Evolutionary conservation across 2,888 invertebrate species (phyloP), one percentile per base, ranked within the genome.

Genomic region (Eurytoma californica): DNA sequence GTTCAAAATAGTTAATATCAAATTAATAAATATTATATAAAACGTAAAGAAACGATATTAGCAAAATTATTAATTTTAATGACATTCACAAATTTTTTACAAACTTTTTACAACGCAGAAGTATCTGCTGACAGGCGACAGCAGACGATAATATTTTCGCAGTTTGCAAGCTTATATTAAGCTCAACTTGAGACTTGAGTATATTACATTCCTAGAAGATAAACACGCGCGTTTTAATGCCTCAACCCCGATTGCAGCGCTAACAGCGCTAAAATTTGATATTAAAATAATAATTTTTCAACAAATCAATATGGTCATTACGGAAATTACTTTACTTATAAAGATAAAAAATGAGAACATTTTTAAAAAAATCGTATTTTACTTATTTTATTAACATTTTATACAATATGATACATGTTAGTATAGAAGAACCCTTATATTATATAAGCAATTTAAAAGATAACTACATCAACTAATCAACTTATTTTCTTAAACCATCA

Each of bases 111-210:
- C 39, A 9, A 9, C 9, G 24, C 39, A 39, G 9, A 39, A 70
- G 51, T 47, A 51, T 65, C 55, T 55, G 55, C 61, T 65, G 72
- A 65, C 30, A 75, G 67, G 67, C 72, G 72, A 73, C 30, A 75
- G 74, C 74, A 75, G 74, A 75, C 74, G 74, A 75, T 75, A 74
- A 74, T 58, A 68, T 60, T 67, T 66, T 60, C 51, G 28, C 9
- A 14, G 16, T 58, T 24, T 65, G 72, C 39, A 39, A 39, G 39
- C 39, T 39, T 39, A 39, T 7, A 7, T 39, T 39, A 39, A 39
- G 39, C 39, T 39, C 39, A 39, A 39, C 39, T 39, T 39, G 1
- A 39, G 39, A 39, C 39, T 39, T 39, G 39, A 39, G 39, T 39
- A 39, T 39, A 39, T 9, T 39, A 39, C 39, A 39, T 39, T 39